phyloP scores from a whole-genome alignment of 2,888 invertebrate species.

The Argyra leucocephala region DNA sequence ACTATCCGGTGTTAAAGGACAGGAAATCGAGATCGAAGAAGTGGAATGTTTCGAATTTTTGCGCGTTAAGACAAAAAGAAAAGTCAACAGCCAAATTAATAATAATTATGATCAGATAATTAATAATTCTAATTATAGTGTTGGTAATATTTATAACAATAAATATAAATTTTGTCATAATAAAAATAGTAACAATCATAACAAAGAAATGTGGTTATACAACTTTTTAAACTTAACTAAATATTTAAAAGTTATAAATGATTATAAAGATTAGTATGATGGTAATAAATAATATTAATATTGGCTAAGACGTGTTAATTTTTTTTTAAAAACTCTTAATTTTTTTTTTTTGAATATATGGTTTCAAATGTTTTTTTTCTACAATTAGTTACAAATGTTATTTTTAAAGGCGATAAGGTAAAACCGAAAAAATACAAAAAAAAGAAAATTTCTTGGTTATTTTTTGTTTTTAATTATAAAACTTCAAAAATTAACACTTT shows the following conservation, averaged over 20 bases:
- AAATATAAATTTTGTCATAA: background rate
- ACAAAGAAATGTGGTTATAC: background rate
- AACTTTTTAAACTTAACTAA: too few species aligned
- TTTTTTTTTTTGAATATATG: too few species aligned
- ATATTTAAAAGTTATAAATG: too few species aligned
- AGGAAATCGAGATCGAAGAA: slow-evolving; percentile 37
- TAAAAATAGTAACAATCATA: background rate
- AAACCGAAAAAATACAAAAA: too few species aligned
- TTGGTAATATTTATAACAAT: background rate
- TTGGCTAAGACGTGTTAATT: background rate
- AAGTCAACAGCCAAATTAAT: slow-evolving; percentile 36
- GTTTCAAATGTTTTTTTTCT: too few species aligned
- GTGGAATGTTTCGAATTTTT: slow-evolving; percentile 41
- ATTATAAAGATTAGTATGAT: background rate
- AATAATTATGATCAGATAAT: background rate
- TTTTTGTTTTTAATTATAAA: too few species aligned
- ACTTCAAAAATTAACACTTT: too few species aligned
- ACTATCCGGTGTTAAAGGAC: slow-evolving; percentile 37
- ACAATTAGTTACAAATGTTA: too few species aligned
- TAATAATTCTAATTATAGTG: background rate
- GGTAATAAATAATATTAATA: background rate
- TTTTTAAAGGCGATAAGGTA: too few species aligned
- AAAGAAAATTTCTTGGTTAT: too few species aligned
- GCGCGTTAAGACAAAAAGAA: slow-evolving; percentile 40
- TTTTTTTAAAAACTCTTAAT: background rate